Base-by-base conservation (phyloP, 1,140 invertebrate genomes). In the Drosophila hydei region DNA sequence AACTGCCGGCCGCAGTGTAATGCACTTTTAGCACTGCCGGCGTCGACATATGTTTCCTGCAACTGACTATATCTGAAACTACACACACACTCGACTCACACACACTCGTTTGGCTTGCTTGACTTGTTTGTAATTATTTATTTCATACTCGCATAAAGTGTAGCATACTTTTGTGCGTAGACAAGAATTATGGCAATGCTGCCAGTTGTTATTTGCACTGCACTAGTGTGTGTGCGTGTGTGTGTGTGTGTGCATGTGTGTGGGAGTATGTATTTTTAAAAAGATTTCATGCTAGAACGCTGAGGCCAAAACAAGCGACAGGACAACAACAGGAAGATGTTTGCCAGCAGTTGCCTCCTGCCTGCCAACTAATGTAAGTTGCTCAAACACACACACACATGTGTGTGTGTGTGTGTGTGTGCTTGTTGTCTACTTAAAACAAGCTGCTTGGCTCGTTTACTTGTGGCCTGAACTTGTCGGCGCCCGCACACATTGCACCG, bases 61-160 rank as follows among this genome's bases (percentile, higher is more conserved):
- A 67, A 71, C 61, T 71, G 68, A 70, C 52, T 55, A 56, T 48
- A 19, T 8, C 47, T 27, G 19, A 40, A 33, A 21, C 33, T 11
- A 3, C 12, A 12, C 9, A 18, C 19, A 12, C 36, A 40, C 38
- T 14, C 27, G 7, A 30, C 52, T n/a, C 12, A 3, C 43, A 9
- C 19, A 18, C 42, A 18, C 42, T 12, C 43, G 8, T 6, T 45
- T 21, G 43, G 64, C 83, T 64, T 79, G 81, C 81, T 77, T 87
- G 81, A 81, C 81, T 87, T 85, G 81, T 75, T 84, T 72, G 81
- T 87, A 85, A 85, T 85, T 85, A 85, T 85, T 85, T 85, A 85
- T 85, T 85, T 85, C 81, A 68, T 67, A 54, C 69, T 59, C 54
- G 64, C 62, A 75, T 75, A 77, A 72, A 80, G 81, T 80, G 81